Conservation (phyloP, 2,113 vertebrate species). For the Mystacornis crossleyi region DNA sequence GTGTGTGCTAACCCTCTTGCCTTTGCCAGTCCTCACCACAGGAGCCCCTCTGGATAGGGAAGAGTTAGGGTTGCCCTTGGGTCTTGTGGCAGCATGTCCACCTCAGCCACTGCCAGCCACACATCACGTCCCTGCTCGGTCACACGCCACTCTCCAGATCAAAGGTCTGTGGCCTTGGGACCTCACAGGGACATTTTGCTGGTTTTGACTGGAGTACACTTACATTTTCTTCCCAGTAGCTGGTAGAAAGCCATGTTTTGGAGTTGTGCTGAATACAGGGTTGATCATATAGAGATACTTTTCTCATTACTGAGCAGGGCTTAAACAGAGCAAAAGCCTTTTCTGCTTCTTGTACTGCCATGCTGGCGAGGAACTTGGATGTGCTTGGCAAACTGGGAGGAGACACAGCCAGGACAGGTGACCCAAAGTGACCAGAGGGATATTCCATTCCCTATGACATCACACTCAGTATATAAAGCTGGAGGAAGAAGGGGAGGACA, state of each 20-base stretch:
- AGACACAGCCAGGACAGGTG: not conserved
- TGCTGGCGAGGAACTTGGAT: not conserved
- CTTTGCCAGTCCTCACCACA: not conserved
- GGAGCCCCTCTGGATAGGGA: not conserved
- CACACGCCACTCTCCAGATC: fast-evolving
- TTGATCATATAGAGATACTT: not conserved
- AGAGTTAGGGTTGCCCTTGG: not conserved
- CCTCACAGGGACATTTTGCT: not conserved
- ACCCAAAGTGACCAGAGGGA: not conserved
- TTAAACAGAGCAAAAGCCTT: not conserved
- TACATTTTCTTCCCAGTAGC: not conserved
- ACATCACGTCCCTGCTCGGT: fast-evolving
- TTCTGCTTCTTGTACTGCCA: not conserved
- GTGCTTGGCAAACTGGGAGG: not conserved
- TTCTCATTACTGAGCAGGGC: not conserved
- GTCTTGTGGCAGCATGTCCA: not conserved
- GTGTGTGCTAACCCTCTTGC: not conserved
- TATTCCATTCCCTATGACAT: not conserved
- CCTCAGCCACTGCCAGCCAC: fast-evolving
- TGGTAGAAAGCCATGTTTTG: not conserved
- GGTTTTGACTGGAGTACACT: not conserved
- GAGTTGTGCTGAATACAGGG: not conserved
- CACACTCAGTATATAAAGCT: not conserved
- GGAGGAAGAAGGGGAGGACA: not conserved
- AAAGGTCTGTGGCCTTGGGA: not conserved